phyloP scores from a whole-genome alignment of 2,797 vertebrate genomes.

The Toxotes lorentzi region DNA sequence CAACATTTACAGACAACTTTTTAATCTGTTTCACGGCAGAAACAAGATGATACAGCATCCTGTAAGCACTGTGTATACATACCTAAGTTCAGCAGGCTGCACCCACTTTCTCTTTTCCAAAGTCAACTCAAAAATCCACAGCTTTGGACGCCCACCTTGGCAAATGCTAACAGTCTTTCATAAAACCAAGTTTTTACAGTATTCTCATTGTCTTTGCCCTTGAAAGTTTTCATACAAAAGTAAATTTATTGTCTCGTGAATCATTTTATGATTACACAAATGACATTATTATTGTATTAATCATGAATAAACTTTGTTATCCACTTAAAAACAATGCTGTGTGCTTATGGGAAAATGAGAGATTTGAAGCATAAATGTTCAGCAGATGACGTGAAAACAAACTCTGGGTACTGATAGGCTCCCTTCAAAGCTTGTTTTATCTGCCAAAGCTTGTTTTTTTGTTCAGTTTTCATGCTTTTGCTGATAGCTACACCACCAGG shows the following conservation, averaged over 20 bases:
- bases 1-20: slow-evolving; percentile 16
- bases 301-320: not conserved
- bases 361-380: not conserved
- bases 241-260: not conserved
- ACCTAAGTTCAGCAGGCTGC: slow-evolving; percentile 4
- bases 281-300: not conserved
- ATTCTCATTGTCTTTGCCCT: slow-evolving; percentile 8
- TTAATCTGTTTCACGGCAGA: slow-evolving; percentile 1
- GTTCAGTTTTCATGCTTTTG: slow-evolving; percentile 15
- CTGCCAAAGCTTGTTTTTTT: not conserved
- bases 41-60: slow-evolving; percentile 23
- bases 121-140: slow-evolving; percentile 16
- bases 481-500: not conserved
- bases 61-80: slow-evolving; percentile 13
- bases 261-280: not conserved
- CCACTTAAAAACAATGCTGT: slow-evolving; percentile 4
- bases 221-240: slow-evolving; percentile 11
- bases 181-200: slow-evolving; percentile 2
- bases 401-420: not conserved
- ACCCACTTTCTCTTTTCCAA: slow-evolving; percentile 14
- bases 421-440: not conserved
- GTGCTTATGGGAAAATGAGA: slow-evolving; percentile 1
- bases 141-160: not conserved
- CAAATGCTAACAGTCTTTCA: slow-evolving; percentile 1
- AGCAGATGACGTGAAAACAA: not conserved